Percentiles rank a stretch among this genome's conserved stretches.
Conservation (phyloP, 2,888 invertebrate genomes). For the Strigamia transsilvanica region DNA sequence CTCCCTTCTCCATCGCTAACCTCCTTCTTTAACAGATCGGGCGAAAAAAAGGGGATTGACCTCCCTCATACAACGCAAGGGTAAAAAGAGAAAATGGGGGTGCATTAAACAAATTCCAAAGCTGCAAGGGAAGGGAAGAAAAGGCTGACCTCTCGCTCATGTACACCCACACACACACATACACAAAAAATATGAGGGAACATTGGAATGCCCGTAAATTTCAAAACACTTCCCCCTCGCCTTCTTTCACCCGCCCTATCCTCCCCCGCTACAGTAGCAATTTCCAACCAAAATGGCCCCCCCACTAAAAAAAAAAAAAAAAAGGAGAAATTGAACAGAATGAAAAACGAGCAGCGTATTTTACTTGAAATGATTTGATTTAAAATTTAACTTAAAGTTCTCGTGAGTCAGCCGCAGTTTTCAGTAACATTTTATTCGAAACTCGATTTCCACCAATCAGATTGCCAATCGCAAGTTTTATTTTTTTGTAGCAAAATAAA, state of each 20-base stretch:
- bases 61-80: background rate
- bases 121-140: background rate
- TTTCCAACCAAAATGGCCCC: background rate
- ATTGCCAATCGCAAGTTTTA: background rate
- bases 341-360: background rate
- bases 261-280: background rate
- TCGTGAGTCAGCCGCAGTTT: background rate
- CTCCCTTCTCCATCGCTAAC: background rate
- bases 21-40: conserved; percentile 8
- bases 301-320: background rate
- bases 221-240: background rate
- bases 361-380: background rate
- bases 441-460: background rate
- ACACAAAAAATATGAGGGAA: background rate
- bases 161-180: conserved; percentile 6
- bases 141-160: conserved; percentile 8
- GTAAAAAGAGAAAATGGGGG: conserved; percentile 8
- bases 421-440: background rate
- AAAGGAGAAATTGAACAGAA: background rate
- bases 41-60: conserved; percentile 8
- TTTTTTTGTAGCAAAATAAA: background rate
- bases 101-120: background rate
- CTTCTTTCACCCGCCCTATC: background rate
- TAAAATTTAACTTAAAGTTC: background rate
- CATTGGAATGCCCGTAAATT: conserved; percentile 3